Evolutionary conservation across 2,888 invertebrate species (phyloP).

Genomic region (Cylindroiulus punctatus): DNA sequence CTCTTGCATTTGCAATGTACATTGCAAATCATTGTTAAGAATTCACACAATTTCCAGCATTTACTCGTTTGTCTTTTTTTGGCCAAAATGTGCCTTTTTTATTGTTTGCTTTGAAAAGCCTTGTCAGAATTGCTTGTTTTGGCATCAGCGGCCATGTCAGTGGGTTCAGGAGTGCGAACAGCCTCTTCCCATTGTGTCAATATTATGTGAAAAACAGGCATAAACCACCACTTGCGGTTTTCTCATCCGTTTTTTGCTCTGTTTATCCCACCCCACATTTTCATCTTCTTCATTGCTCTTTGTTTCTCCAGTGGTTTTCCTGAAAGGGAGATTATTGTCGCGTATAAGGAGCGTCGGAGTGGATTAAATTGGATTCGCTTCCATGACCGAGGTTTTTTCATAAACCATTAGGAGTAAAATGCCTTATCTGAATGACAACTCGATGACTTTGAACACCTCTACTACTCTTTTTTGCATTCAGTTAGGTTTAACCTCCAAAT

Average conservation of each 20-base stretch:
- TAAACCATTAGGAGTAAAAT: slow-evolving; percentile 3
- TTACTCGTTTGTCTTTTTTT: not conserved
- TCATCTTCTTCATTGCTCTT: slow-evolving; percentile 42
- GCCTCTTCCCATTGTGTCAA: slow-evolving; percentile 30
- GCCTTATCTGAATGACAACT: slow-evolving; percentile 29
- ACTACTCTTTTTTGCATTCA: not conserved
- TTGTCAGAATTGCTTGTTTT: slow-evolving; percentile 2
- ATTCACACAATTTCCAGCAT: not conserved
- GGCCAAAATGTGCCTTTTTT: slow-evolving; percentile 1
- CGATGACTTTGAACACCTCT: slow-evolving; percentile 22
- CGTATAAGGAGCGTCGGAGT: slow-evolving; percentile 16
- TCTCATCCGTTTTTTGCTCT: not conserved
- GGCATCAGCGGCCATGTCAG: not conserved
- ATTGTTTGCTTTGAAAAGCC: not conserved
- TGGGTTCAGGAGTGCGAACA: slow-evolving; percentile 21
- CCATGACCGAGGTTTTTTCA: slow-evolving; percentile 17
- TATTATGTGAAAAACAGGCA: not conserved
- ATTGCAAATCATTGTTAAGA: not conserved
- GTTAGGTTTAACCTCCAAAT: not conserved
- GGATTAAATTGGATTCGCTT: slow-evolving; percentile 22
- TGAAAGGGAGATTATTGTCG: slow-evolving; percentile 38
- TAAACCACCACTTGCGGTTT: not conserved
- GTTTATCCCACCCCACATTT: slow-evolving; percentile 31
- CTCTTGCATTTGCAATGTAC: not conserved
- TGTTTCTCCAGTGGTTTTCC: slow-evolving; percentile 23